A percentile compares a stretch with the other conserved stretches of the same genome.
phyloP scores from a whole-genome alignment of 1,140 invertebrate species.

The Drosophila lini region DNA sequence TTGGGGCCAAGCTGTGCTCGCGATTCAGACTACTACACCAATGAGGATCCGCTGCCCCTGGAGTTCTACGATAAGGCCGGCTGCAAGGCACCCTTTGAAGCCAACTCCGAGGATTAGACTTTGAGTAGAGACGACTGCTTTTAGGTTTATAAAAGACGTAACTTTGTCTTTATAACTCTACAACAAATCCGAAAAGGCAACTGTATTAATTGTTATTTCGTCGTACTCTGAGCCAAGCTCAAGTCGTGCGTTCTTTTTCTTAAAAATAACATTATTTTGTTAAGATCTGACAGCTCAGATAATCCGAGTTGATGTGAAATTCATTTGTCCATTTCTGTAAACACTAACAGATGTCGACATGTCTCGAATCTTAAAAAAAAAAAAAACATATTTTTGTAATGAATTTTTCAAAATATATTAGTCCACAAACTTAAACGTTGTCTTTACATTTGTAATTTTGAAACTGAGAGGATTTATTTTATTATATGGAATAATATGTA shows the following conservation, averaged over 20 bases:
- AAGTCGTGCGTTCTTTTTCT: neutral
- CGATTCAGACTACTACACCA: slow-evolving; percentile 72
- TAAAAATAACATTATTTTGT: neutral
- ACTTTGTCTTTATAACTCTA: neutral
- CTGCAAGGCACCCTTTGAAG: slow-evolving; percentile 63
- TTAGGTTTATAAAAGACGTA: neutral
- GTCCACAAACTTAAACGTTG: neutral
- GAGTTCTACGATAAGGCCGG: slow-evolving; percentile 72
- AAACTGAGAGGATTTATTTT: neutral
- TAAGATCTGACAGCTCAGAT: neutral
- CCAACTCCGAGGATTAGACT: neutral
- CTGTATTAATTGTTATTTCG: slow-evolving; percentile 3
- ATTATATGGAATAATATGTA: neutral
- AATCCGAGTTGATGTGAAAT: neutral
- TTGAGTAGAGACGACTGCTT: neutral
- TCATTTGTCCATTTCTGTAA: slow-evolving; percentile 3
- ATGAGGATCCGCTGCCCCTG: slow-evolving; percentile 45
- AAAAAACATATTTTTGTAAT: neutral
- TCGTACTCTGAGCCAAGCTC: neutral
- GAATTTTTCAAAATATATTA: neutral
- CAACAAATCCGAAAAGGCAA: neutral
- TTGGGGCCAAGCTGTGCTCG: slow-evolving; percentile 67
- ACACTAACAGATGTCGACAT: neutral
- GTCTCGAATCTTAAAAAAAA: slow-evolving; percentile 1
- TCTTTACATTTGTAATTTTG: too few relatives aligned